Conservation (phyloP, 2,797 vertebrate species). For the Alfaro cultratus region DNA sequence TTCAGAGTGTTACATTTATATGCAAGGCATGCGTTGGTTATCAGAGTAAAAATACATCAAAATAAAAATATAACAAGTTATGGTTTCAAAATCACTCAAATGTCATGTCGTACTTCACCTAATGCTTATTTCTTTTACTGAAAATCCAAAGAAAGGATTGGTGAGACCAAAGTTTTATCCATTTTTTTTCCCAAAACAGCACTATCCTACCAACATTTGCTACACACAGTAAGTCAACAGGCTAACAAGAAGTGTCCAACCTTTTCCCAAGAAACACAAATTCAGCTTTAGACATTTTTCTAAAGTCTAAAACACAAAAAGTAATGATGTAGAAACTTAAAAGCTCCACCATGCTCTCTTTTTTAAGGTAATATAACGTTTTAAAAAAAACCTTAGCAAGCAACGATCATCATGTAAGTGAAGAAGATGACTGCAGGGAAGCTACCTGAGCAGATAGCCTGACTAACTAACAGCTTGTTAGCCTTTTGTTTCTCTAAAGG, state of each 20-base stretch:
- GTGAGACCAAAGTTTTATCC: not conserved
- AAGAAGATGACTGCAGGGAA: not conserved
- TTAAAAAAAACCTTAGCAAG: not conserved
- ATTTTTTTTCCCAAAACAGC: not conserved
- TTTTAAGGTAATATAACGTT: not conserved
- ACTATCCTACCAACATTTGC: not conserved
- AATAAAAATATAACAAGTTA: not conserved
- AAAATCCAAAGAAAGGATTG: not conserved
- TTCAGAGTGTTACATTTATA: not conserved
- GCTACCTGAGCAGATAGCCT: conserved; percentile 1
- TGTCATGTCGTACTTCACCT: not conserved
- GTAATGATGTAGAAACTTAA: not conserved
- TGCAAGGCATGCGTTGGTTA: not conserved
- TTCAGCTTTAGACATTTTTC: not conserved
- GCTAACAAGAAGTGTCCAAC: not conserved
- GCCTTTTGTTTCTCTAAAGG: not conserved
- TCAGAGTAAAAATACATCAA: not conserved
- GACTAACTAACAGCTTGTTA: not conserved
- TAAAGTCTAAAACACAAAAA: not conserved
- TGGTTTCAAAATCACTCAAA: not conserved
- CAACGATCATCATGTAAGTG: not conserved
- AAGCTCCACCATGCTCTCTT: not conserved
- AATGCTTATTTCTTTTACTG: not conserved
- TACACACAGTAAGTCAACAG: not conserved
- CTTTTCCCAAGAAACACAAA: not conserved